Conservation (phyloP, 1,140 invertebrate species). For the Rhyzopertha dominica region DNA sequence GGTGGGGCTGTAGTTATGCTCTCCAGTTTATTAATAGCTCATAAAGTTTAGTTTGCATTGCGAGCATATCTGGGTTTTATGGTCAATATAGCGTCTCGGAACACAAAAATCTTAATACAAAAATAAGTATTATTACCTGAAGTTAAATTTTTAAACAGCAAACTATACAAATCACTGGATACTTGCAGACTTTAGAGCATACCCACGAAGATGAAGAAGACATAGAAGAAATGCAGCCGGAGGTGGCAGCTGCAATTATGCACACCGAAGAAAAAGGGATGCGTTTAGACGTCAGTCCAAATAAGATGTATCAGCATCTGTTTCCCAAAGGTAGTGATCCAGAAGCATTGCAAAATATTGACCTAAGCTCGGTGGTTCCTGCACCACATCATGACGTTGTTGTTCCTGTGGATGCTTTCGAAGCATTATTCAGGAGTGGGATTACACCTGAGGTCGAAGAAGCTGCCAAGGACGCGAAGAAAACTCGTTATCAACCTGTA, state of each 20-base stretch:
- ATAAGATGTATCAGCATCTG: conserved; percentile 32
- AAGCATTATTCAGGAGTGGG: conserved; percentile 22
- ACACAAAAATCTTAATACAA: no score
- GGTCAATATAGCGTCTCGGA: no score
- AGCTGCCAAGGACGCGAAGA: conserved; percentile 16
- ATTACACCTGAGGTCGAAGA: conserved; percentile 20
- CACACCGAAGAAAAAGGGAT: conserved; percentile 33
- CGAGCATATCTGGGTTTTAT: no score
- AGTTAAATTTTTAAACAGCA: no score
- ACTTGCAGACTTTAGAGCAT: no score
- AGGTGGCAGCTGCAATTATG: conserved; percentile 31
- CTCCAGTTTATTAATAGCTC: no score
- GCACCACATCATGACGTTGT: conserved; percentile 36
- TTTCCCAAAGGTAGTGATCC: conserved; percentile 22
- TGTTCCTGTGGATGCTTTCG: conserved; percentile 27
- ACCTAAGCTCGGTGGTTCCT: conserved; percentile 28
- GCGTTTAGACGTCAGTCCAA: conserved; percentile 22
- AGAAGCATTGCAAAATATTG: conserved; percentile 13
- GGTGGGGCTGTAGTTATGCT: no score
- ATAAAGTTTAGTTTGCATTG: no score
- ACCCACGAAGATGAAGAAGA: no score
- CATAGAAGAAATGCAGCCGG: conserved; percentile 27
- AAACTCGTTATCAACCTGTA: conserved; percentile 20
- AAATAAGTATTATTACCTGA: no score
- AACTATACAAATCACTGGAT: no score